These are phyloP conservation scores for Setipinna tenuifilis DNA, from an alignment of 2,797 vertebrate species.

Conservation along the genomic window DNA sequence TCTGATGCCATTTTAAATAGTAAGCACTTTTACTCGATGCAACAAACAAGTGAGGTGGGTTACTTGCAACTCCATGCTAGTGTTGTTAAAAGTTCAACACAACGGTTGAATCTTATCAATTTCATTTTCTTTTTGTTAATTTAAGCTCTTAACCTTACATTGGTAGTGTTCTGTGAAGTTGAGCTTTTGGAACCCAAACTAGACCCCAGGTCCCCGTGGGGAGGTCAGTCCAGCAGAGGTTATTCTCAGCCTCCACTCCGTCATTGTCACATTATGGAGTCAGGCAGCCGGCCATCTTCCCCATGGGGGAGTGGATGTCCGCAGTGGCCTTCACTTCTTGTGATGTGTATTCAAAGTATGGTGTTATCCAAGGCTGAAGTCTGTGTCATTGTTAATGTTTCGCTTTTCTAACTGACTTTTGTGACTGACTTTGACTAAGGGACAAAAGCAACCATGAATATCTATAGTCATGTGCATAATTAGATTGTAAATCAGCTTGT, in stretches of 20 bases:
- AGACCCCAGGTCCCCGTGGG: constrained; percentile 9
- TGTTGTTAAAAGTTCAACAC: not conserved
- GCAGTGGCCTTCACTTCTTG: constrained; percentile 15
- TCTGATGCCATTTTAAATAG: constrained; percentile 16
- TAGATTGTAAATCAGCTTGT: not conserved
- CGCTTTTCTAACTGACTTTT: not conserved
- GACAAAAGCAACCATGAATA: not conserved
- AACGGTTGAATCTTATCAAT: not conserved
- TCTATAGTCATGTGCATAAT: not conserved
- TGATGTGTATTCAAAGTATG: constrained; percentile 23
- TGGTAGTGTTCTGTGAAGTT: not conserved
- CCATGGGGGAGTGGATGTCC: not conserved
- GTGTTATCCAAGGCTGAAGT: constrained; percentile 17
- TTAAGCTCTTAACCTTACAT: not conserved
- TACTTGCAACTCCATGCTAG: not conserved
- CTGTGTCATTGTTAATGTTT: not conserved
- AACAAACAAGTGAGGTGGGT: not conserved
- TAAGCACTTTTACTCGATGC: not conserved
- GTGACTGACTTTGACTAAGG: not conserved
- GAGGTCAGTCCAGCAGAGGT: constrained; percentile 16
- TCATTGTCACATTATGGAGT: constrained; percentile 21
- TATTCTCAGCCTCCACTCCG: not conserved
- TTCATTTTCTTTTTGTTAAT: not conserved
- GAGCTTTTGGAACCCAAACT: not conserved
- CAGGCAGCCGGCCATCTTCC: constrained; percentile 1